Evolutionary conservation across 2,888 invertebrate species (phyloP).

Genomic region (Phortica magna): DNA sequence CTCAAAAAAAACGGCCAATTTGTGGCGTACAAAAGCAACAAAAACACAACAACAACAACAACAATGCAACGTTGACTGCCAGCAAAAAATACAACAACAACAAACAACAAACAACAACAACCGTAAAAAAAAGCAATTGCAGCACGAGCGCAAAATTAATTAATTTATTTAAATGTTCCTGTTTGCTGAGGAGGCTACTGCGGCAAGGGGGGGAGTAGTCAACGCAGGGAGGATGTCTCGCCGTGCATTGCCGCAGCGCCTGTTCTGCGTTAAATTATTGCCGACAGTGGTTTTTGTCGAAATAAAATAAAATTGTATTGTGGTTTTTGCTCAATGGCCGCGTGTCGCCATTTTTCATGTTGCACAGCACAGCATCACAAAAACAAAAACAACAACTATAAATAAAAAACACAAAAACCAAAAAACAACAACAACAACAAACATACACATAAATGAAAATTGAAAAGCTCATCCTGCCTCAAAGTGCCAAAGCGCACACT

Average conservation of each 20-base stretch:
- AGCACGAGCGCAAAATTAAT: constrained; percentile 23
- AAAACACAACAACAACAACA: neutral
- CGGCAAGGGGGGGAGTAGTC: too few species aligned
- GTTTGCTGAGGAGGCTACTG: neutral
- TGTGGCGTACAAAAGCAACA: constrained; percentile 54
- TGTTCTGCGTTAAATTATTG: constrained; percentile 50
- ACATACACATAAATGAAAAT: constrained; percentile 46
- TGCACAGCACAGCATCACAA: constrained; percentile 37
- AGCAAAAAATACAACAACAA: neutral
- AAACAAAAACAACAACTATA: constrained; percentile 31
- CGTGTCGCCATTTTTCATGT: constrained; percentile 63
- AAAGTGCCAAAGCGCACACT: neutral
- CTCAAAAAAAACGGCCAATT: constrained; percentile 45
- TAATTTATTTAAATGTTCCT: constrained; percentile 20
- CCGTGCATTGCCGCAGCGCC: constrained; percentile 7
- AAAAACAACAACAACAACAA: constrained; percentile 28
- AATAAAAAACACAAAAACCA: constrained; percentile 4
- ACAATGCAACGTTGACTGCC: neutral
- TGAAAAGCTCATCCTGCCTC: neutral
- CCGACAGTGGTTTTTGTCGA: constrained; percentile 40
- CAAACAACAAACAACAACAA: neutral
- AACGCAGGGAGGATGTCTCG: constrained; percentile 11
- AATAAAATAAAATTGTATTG: constrained; percentile 63
- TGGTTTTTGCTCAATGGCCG: constrained; percentile 64
- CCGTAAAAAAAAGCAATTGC: neutral